phyloP scores from a whole-genome alignment of 92 coral and sea anemone genomes.

The Muricea muricata region DNA sequence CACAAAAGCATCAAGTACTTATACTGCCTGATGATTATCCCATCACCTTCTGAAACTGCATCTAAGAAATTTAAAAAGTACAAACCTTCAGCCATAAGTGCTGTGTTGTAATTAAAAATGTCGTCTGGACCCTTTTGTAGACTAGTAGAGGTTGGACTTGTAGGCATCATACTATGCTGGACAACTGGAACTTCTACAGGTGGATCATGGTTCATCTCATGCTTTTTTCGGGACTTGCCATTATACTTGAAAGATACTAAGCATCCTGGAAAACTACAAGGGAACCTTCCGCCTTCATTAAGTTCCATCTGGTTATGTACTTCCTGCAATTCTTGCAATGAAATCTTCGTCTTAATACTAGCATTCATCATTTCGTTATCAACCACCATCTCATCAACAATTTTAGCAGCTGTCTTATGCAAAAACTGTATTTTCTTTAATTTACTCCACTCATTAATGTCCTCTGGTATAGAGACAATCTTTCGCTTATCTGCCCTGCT shows the following conservation, averaged over 20 bases:
- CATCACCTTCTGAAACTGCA: constrained; percentile 58
- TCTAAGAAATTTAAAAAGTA: constrained; percentile 53
- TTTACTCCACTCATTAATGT: constrained; percentile 10
- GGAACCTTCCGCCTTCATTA: not conserved
- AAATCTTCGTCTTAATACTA: constrained; percentile 6
- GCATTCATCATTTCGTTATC: constrained; percentile 36
- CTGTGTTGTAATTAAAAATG: constrained; percentile 51
- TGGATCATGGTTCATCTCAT: not conserved
- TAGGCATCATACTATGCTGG: no score
- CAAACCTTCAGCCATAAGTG: constrained; percentile 34
- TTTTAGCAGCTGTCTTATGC: constrained; percentile 49
- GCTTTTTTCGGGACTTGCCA: not conserved
- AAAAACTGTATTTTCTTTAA: constrained; percentile 22
- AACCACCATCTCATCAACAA: constrained; percentile 50
- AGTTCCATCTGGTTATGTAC: not conserved
- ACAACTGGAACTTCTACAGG: not conserved
- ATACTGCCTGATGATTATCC: constrained; percentile 55
- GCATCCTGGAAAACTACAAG: constrained; percentile 5
- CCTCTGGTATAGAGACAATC: constrained; percentile 36
- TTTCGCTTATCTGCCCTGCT: constrained; percentile 20
- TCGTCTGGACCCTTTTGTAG: constrained; percentile 18
- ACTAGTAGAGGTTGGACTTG: not conserved
- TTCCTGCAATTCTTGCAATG: constrained; percentile 48
- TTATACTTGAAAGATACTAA: not conserved
- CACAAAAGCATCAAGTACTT: constrained; percentile 59